These are phyloP conservation scores for Ischnus inquisitorius DNA, from an alignment of 2,888 invertebrate genomes.

Conservation along the genomic window DNA sequence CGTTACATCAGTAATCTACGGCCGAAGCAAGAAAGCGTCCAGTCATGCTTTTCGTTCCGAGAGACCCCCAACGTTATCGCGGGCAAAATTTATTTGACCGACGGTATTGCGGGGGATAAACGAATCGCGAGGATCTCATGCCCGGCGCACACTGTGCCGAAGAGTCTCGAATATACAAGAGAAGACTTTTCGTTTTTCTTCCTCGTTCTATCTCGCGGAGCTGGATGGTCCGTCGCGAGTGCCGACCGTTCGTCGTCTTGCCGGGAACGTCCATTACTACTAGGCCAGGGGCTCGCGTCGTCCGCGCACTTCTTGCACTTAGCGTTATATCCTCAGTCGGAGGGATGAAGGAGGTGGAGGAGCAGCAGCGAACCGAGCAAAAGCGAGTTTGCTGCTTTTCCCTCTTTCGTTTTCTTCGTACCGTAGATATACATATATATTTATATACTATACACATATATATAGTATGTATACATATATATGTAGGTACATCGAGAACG, in stretches of 20 bases:
- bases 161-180: conserved; percentile 54
- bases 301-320: conserved; percentile 66
- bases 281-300: conserved; percentile 59
- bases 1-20: conserved; percentile 57
- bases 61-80: conserved; percentile 52
- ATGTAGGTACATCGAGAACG: conserved; percentile 51
- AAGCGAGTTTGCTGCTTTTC: conserved; percentile 65
- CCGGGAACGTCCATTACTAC: conserved; percentile 67
- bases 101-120: conserved; percentile 45
- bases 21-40: conserved; percentile 40
- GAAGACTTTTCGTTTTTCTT: conserved; percentile 68
- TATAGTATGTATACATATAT: conserved; percentile 21
- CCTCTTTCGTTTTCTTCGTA: conserved; percentile 57
- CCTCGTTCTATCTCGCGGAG: conserved; percentile 60
- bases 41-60: conserved; percentile 56
- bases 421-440: conserved; percentile 22
- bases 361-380: conserved; percentile 65
- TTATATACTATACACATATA: conserved; percentile 13
- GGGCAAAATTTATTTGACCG: conserved; percentile 52
- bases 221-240: conserved; percentile 38
- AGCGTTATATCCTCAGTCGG: conserved; percentile 61
- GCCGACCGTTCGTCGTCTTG: conserved; percentile 50
- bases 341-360: conserved; percentile 42
- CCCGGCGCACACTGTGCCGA: conserved; percentile 10
- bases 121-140: conserved; percentile 51